These are phyloP conservation scores for Centrocercus urophasianus DNA, from an alignment of 2,113 vertebrate genomes.

Conservation along the genomic window DNA sequence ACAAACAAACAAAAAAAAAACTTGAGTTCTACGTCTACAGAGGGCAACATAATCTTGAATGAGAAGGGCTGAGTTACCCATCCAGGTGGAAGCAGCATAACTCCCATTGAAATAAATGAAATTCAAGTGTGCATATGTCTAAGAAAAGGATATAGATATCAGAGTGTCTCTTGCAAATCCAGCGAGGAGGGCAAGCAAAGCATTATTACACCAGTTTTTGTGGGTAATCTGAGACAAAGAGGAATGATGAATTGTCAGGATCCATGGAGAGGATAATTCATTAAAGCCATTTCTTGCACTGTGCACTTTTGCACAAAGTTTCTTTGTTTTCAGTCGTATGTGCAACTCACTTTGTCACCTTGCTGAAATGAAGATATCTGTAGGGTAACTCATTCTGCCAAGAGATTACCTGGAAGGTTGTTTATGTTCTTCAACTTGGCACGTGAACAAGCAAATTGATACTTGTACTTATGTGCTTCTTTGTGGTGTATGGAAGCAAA, in stretches of 20 bases:
- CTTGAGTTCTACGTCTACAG: background rate
- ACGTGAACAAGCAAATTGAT: background rate
- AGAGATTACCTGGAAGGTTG: background rate
- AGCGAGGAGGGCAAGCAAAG: background rate
- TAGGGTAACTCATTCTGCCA: background rate
- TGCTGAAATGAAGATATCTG: background rate
- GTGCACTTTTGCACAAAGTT: background rate
- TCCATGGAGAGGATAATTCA: conserved; percentile 20
- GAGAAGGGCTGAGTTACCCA: background rate
- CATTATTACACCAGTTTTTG: background rate
- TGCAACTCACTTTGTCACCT: background rate
- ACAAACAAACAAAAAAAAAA: background rate
- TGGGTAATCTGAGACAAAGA: conserved; percentile 34
- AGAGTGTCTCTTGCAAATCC: background rate
- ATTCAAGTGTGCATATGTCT: background rate
- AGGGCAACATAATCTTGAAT: background rate
- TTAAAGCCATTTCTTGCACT: conserved; percentile 22
- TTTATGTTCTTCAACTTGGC: background rate
- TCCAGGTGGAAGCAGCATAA: background rate
- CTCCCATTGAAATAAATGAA: conserved; percentile 10
- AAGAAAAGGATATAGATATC: background rate
- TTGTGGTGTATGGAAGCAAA: background rate
- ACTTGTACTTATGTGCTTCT: background rate
- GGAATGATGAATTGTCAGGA: conserved; percentile 27
- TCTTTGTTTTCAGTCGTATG: background rate